Conservation (phyloP, 2,888 invertebrate species). For the Pyrrhia umbra region DNA sequence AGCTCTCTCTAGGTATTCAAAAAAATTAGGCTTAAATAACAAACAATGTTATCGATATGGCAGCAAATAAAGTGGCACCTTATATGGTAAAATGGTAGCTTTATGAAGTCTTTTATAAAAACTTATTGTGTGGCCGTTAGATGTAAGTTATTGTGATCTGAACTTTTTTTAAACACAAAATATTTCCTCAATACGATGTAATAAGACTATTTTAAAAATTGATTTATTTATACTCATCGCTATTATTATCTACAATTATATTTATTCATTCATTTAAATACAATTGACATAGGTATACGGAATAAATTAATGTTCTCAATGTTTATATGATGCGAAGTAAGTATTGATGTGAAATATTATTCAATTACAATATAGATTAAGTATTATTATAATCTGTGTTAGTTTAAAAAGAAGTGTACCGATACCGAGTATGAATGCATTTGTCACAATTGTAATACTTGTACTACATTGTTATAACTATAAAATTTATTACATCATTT, state of each 20-base stretch:
- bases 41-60: not conserved
- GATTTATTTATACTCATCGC: not conserved
- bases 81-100: slow-evolving; percentile 11
- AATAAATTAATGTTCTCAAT: slow-evolving; percentile 20
- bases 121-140: slow-evolving; percentile 13
- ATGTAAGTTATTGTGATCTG: slow-evolving; percentile 11
- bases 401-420: not conserved
- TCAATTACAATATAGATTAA: slow-evolving; percentile 1
- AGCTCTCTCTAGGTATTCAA: too few relatives aligned
- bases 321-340: slow-evolving; percentile 11
- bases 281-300: not conserved
- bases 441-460: not conserved
- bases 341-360: slow-evolving; percentile 19
- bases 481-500: too few relatives aligned
- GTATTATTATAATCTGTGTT: not conserved
- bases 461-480: not conserved
- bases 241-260: not conserved
- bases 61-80: slow-evolving; percentile 7
- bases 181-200: slow-evolving; percentile 17
- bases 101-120: slow-evolving; percentile 17
- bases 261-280: slow-evolving; percentile 6
- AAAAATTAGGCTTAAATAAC: too few relatives aligned
- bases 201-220: slow-evolving; percentile 18
- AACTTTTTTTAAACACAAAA: slow-evolving; percentile 5
- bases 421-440: not conserved